phyloP scores from a whole-genome alignment of 2,888 invertebrate species.

The Rapana venosa region DNA sequence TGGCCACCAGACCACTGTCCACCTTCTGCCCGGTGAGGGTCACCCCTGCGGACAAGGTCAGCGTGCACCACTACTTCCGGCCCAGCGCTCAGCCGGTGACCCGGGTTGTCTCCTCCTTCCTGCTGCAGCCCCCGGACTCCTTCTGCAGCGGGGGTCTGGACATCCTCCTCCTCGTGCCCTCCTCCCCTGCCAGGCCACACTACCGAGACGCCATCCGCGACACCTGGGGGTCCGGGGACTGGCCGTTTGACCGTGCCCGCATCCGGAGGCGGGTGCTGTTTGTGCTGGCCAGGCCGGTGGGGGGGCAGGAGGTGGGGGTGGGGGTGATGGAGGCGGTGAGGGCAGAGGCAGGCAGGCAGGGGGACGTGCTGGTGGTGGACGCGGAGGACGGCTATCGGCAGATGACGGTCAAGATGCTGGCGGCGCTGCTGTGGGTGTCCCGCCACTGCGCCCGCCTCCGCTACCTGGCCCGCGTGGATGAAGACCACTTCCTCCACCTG shows the following conservation, averaged over 20 bases:
- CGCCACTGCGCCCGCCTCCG: not conserved
- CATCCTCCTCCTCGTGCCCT: conserved; percentile 11
- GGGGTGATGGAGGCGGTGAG: not conserved
- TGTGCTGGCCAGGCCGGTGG: not conserved
- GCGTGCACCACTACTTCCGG: not conserved
- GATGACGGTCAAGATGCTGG: not conserved
- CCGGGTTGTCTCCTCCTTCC: not conserved
- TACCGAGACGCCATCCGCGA: not conserved
- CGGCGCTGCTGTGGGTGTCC: not conserved
- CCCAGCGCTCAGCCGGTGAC: not conserved
- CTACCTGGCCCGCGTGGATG: not conserved
- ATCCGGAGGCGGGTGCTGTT: not conserved
- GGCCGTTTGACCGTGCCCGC: not conserved
- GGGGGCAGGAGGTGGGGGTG: not conserved
- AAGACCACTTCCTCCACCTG: not conserved
- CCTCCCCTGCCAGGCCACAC: not conserved
- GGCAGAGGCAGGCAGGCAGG: not conserved
- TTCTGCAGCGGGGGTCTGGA: not conserved
- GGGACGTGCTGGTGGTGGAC: not conserved
- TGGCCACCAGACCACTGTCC: not conserved
- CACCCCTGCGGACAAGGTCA: not conserved
- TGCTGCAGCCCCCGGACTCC: not conserved
- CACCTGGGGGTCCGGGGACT: not conserved
- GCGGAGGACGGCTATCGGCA: not conserved
- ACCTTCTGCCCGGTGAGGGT: not conserved